These are phyloP conservation scores for Aphidoletes aphidimyza DNA, from an alignment of 2,888 invertebrate genomes.

Conservation along the genomic window DNA sequence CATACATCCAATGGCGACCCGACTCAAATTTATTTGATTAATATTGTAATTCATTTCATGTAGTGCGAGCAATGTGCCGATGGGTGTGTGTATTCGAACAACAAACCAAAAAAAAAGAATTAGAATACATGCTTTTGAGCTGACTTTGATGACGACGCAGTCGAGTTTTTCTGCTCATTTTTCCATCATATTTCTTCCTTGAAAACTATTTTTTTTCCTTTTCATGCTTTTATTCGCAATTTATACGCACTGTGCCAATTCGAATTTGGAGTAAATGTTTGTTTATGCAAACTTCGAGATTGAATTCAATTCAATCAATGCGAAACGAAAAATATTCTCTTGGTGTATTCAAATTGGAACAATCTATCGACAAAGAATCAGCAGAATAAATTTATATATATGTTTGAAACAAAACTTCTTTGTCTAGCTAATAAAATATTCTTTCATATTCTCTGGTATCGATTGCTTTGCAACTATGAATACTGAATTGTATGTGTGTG, in stretches of 20 bases:
- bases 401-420: background rate
- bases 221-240: background rate
- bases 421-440: no score
- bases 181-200: background rate
- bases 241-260: no score
- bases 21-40: slow-evolving; percentile 32
- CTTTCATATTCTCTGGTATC: no score
- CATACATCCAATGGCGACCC: slow-evolving; percentile 29
- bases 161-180: background rate
- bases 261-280: no score
- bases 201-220: background rate
- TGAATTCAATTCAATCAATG: no score
- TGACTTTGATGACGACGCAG: background rate
- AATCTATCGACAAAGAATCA: no score
- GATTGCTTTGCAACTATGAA: no score
- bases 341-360: no score
- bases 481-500: no score
- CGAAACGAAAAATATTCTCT: no score
- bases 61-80: slow-evolving; percentile 16
- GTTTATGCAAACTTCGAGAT: no score
- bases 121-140: background rate
- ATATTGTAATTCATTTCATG: slow-evolving; percentile 10
- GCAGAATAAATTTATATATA: no score
- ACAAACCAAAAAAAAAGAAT: background rate
- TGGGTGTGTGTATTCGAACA: background rate